Base-by-base conservation (phyloP, 2,888 invertebrate species). In the Ochropleura leucogaster region DNA sequence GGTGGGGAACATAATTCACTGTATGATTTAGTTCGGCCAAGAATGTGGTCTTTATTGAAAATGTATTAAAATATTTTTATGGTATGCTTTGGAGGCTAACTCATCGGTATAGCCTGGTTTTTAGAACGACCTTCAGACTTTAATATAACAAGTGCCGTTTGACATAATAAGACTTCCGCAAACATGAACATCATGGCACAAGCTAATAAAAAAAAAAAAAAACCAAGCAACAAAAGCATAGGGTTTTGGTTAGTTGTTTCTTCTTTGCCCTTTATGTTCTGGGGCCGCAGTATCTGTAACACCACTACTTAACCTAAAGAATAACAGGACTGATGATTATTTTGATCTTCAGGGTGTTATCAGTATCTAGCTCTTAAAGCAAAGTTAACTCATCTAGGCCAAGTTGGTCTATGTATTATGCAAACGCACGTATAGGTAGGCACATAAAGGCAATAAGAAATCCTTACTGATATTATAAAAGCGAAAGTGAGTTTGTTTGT, bases 1-100 rank as follows among this genome's bases (percentile, higher is more conserved):
- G 84, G 82, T 75, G 51, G 64, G 57, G 53, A 47, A 44, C 64
- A 64, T 82, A 68, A 84, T 68, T 82, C 72, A 83, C 55, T 16
- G 40, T 30, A 20, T 69, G 59, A 74, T 79, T 83, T 64, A 60
- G 63, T 62, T 14, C 51, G 72, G 20, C 49, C 30, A 83, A 55
- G 80, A 83, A 83, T 79, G 83, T 51, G 68, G 59, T 67, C 20
- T 14, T 57, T 67, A 68, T 65, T 80, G 42, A 62, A 66, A 63
- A 59, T 74, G n/a, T 53, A 82, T 63, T 60, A 57, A 14, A 14
- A 55, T 69, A 55, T 77, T 62, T 71, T 67, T 44, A 62, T 62
- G 18, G 44, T n/a, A 0, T 10, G 9, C 10, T 18, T 0, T 51
- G 53, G 57, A 74, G 69, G 84, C 51, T 67, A 72, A 65, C 18